Evolutionary conservation across 2,113 vertebrate genomes (phyloP), one percentile per base, ranked within the genome.

Genomic region (Tragulus kanchil): DNA sequence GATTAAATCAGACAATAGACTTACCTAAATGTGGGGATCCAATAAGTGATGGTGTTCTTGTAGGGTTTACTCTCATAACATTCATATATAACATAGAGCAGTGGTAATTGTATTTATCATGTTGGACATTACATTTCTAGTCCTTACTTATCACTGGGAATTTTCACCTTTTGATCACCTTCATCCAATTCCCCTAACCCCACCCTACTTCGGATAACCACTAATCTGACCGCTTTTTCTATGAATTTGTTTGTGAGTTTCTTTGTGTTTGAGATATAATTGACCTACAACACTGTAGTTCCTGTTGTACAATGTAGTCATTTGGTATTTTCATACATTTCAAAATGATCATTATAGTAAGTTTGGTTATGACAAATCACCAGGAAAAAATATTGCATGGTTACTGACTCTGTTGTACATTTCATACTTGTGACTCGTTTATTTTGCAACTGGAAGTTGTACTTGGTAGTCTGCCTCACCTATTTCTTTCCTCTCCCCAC

Each of bases 1-100:
- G 83, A 93, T 75, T 78, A 78, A 92, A 45, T 86, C 45, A n/a
- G 48, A 86, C 86, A 42, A 82, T 45, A 54, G 48, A 93, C 15
- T 61, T 92, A 69, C 48, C 50, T 95, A 84, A 85, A 90, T 90
- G 50, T 90, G 16, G 56, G 45, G 8, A 84, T 65, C 61, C 48
- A 67, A 73, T 56, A 86, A 84, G 3, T 48, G 42, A 71, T 71
- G 42, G 25, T 62, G 52, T 62, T 64, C 17, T 90, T 92, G n/a
- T n/a, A n/a, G n/a, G n/a, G n/a, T n/a, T n/a, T n/a, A n/a, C n/a
- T n/a, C n/a, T n/a, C n/a, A n/a, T n/a, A n/a, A n/a, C n/a, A n/a
- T n/a, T n/a, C n/a, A n/a, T n/a, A n/a, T n/a, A n/a, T n/a, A n/a
- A n/a, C n/a, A n/a, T n/a, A n/a, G n/a, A n/a, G n/a, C n/a, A n/a